phyloP scores from a whole-genome alignment of 2,888 invertebrate genomes.

The Acanthosepion esculentum region DNA sequence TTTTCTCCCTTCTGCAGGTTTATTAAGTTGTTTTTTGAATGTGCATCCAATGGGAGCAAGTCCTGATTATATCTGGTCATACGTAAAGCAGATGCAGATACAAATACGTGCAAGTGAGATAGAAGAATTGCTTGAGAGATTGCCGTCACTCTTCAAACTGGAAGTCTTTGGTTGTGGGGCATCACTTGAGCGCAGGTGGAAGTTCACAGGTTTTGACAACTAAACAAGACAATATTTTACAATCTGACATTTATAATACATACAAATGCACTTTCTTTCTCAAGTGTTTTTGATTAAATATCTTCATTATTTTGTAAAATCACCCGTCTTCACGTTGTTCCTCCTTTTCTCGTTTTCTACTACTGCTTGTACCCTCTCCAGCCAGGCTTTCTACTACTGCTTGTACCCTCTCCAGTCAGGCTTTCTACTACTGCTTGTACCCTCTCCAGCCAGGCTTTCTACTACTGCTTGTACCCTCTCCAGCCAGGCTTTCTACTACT shows the following conservation, averaged over 20 bases:
- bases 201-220: constrained; percentile 82
- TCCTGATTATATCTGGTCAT: constrained; percentile 91
- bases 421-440: no score
- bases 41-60: constrained; percentile 95
- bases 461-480: no score
- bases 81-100: constrained; percentile 87
- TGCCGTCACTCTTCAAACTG: constrained; percentile 86
- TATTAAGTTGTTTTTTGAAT: constrained; percentile 91
- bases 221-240: neutral
- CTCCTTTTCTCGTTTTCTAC: no score
- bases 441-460: no score
- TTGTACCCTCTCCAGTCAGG: no score
- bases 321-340: no score
- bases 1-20: constrained; percentile 74
- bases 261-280: neutral
- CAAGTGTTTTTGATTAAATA: neutral
- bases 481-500: no score
- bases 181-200: constrained; percentile 90
- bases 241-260: neutral
- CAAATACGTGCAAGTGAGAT: constrained; percentile 81
- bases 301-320: no score
- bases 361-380: no score
- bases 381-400: no score
- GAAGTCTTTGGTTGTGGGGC: constrained; percentile 88
- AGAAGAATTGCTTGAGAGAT: constrained; percentile 81